Percentiles rank a stretch among this genome's conserved stretches.
Evolutionary conservation across 2,797 vertebrate genomes (phyloP).

Genomic region (Sebastes diploproa): DNA sequence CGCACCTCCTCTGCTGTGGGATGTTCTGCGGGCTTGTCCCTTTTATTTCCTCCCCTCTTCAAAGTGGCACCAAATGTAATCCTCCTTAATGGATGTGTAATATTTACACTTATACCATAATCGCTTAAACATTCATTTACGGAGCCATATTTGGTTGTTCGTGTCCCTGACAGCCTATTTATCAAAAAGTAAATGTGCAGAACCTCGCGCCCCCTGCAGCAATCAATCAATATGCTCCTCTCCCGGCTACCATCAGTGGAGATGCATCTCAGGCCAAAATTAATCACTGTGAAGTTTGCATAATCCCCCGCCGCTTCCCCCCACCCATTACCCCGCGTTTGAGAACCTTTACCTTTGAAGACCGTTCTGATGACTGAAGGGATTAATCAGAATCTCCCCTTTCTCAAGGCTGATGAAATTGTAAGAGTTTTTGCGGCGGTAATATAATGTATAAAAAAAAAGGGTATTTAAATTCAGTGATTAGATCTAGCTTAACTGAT

Average conservation of each 20-base stretch:
- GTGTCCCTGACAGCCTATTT: constrained; percentile 85
- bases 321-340: constrained; percentile 68
- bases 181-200: constrained; percentile 84
- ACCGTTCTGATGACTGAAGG: constrained; percentile 68
- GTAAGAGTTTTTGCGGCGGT: constrained; percentile 43
- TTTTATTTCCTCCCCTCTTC: constrained; percentile 48
- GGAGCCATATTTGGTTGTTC: constrained; percentile 82
- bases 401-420: constrained; percentile 57
- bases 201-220: constrained; percentile 78
- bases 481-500: constrained; percentile 49
- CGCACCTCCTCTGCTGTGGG: constrained; percentile 55
- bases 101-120: constrained; percentile 85
- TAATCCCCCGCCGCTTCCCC: constrained; percentile 65
- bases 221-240: constrained; percentile 85
- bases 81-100: constrained; percentile 84
- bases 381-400: constrained; percentile 72
- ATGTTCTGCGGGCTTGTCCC: constrained; percentile 55
- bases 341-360: constrained; percentile 78
- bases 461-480: constrained; percentile 41
- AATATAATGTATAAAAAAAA: constrained; percentile 24
- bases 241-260: constrained; percentile 70
- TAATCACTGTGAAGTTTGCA: constrained; percentile 85
- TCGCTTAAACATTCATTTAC: constrained; percentile 83
- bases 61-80: constrained; percentile 80
- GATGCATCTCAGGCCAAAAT: constrained; percentile 79